Base-by-base conservation (phyloP, 2,888 invertebrate species). In the Megastigmus dorsalis region DNA sequence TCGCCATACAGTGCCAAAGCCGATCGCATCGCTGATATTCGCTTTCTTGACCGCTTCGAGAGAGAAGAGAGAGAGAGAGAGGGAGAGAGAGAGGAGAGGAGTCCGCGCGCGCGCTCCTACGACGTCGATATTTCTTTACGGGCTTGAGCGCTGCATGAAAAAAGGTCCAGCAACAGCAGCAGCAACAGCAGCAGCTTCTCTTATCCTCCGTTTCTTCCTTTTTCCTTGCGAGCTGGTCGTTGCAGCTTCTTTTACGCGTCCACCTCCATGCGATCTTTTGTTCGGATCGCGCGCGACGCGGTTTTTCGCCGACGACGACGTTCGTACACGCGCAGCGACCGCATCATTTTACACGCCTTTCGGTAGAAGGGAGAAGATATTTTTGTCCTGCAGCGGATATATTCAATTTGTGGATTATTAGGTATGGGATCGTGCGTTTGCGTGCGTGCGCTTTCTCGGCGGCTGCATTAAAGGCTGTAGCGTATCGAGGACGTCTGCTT, bases 1-100 rank as follows among this genome's bases (percentile, higher is more conserved):
- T 88, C 87, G 87, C 82, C 83, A 82, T 83, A 20, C 87, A 86
- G 87, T 87, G 87, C 87, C 86, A 87, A 87, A 86, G 84, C 84
- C 84, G 87, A 87, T 87, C 83, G 86, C 85, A 87, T 85, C 86
- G 84, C 83, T 80, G 86, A 86, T 87, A 85, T 80, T 79, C 80
- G 79, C 81, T 23, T n/a, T 15, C 57, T 45, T n/a, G n/a, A n/a
- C n/a, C n/a, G n/a, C n/a, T n/a, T n/a, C n/a, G n/a, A n/a, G n/a
- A n/a, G n/a, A n/a, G n/a, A n/a, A n/a, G n/a, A n/a, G n/a, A n/a
- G n/a, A n/a, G n/a, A n/a, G n/a, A n/a, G n/a, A n/a, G n/a, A n/a
- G n/a, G n/a, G n/a, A n/a, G n/a, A n/a, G n/a, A n/a, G n/a, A n/a
- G n/a, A n/a, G n/a, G n/a, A n/a, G n/a, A n/a, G n/a, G n/a, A n/a